These are phyloP conservation scores for Triplophysa siluroides DNA, from an alignment of 2,113 vertebrate genomes.

Conservation along the genomic window DNA sequence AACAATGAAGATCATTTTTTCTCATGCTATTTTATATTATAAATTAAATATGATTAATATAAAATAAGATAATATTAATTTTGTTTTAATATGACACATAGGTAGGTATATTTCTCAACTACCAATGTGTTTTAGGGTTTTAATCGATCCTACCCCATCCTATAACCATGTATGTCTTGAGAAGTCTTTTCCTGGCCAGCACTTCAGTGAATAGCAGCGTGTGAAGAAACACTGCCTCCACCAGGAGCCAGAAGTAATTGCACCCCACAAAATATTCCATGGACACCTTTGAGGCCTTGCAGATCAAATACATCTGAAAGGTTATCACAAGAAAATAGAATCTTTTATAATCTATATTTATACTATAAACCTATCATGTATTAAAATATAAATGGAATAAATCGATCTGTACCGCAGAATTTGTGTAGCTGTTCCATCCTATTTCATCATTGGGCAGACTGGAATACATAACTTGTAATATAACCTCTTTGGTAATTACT, in stretches of 20 bases:
- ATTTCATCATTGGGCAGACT: constrained; percentile 77
- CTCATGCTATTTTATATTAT: no score
- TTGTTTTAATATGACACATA: no score
- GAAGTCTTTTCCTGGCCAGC: constrained; percentile 80
- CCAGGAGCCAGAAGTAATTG: constrained; percentile 91
- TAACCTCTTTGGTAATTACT: constrained; percentile 83
- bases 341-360: no score
- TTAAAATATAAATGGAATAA: not conserved
- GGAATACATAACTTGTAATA: constrained; percentile 75
- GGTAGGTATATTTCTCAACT: no score
- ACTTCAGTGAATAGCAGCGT: constrained; percentile 83
- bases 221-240: constrained; percentile 92
- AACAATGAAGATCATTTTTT: not conserved
- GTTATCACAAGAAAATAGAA: not conserved
- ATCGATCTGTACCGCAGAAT: constrained; percentile 72
- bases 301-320: constrained; percentile 74
- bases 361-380: no score
- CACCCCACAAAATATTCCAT: constrained; percentile 92
- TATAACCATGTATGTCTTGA: constrained; percentile 85
- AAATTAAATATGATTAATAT: no score
- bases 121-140: not conserved
- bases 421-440: constrained; percentile 81
- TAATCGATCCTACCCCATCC: constrained; percentile 87
- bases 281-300: constrained; percentile 82
- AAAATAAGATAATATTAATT: no score